Conservation (phyloP, 2,888 invertebrate species). For the Gisinianus flammeolus region DNA sequence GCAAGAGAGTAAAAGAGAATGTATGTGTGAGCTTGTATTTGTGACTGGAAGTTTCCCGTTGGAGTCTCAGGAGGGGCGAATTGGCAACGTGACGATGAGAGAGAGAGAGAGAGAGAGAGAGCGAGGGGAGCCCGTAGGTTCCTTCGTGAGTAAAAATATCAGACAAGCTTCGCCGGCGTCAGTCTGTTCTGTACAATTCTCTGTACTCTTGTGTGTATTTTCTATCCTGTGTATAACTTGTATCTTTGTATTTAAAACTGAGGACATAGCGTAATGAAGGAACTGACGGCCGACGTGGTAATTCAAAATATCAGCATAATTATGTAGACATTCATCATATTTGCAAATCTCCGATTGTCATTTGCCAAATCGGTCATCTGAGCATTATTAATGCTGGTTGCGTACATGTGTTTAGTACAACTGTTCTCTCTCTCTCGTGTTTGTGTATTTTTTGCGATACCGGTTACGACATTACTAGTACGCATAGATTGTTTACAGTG, state of each 20-base stretch:
- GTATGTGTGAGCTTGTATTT: not conserved
- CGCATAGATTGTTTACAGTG: not conserved
- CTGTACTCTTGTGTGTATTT: constrained; percentile 49
- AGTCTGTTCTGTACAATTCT: constrained; percentile 55
- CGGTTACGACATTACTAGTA: too few relatives aligned
- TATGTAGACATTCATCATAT: not conserved
- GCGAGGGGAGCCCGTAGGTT: constrained; percentile 8
- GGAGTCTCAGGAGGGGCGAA: not conserved
- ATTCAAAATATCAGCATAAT: constrained; percentile 17
- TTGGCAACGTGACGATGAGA: constrained; percentile 29
- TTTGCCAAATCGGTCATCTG: not conserved
- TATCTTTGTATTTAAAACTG: constrained; percentile 28
- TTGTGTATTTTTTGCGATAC: too few relatives aligned
- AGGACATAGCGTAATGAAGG: constrained; percentile 41
- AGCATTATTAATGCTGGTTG: not conserved
- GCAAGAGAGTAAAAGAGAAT: not conserved
- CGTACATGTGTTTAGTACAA: constrained; percentile 1
- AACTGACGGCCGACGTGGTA: constrained; percentile 49
- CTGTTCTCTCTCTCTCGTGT: not conserved
- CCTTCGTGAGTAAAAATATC: constrained; percentile 35
- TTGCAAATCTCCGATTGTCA: constrained; percentile 10
- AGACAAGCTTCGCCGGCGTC: constrained; percentile 51
- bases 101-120: constrained; percentile 1
- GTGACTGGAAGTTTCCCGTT: not conserved
- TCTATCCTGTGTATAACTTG: constrained; percentile 32